Evolutionary conservation across 2,113 vertebrate genomes (phyloP).

Genomic region (Paracanthobrama guichenoti): DNA sequence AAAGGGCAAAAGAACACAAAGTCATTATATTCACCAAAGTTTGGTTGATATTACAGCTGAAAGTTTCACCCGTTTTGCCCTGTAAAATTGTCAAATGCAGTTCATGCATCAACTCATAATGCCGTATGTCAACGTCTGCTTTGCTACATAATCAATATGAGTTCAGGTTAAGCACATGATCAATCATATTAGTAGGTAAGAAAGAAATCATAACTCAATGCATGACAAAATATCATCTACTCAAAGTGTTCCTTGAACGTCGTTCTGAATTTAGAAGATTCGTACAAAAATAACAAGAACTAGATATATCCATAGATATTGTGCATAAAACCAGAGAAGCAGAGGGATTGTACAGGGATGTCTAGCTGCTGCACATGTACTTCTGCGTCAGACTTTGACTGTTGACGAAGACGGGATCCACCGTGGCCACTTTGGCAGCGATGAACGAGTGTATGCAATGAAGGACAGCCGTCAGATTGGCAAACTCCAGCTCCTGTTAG

Average conservation of each 20-base stretch:
- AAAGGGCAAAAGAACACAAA: conserved; percentile 42
- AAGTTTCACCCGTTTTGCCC: conserved; percentile 49
- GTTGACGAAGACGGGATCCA: conserved; percentile 87
- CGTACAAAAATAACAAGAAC: conserved; percentile 76
- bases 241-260: conserved; percentile 47
- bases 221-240: conserved; percentile 59
- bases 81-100: conserved; percentile 46
- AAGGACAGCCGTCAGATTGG: conserved; percentile 86
- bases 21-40: neutral
- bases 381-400: conserved; percentile 82
- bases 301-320: conserved; percentile 62
- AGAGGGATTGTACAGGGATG: conserved; percentile 43
- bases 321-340: conserved; percentile 66
- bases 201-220: conserved; percentile 53
- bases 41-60: conserved; percentile 40
- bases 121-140: conserved; percentile 31
- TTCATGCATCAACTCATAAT: conserved; percentile 53
- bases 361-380: conserved; percentile 79
- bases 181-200: conserved; percentile 40
- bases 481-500: conserved; percentile 88
- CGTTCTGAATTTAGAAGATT: conserved; percentile 57
- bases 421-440: conserved; percentile 90
- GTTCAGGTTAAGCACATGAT: conserved; percentile 39
- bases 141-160: conserved; percentile 53
- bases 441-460: conserved; percentile 93